Evolutionary conservation across 2,113 vertebrate species (phyloP).

Genomic region (Tenrec ecaudatus): DNA sequence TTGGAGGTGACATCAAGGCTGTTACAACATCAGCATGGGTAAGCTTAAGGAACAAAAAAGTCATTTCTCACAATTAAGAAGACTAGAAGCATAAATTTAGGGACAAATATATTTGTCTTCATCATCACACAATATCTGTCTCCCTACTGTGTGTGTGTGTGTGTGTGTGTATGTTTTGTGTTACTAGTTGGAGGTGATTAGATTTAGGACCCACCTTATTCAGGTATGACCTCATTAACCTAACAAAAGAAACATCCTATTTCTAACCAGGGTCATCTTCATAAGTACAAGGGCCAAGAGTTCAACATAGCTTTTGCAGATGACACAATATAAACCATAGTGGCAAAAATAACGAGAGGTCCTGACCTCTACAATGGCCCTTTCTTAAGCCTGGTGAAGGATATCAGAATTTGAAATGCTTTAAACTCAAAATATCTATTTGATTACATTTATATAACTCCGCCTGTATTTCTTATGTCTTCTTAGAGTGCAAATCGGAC

Average conservation of each 20-base stretch:
- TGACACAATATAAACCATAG: neutral
- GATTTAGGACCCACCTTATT: neutral
- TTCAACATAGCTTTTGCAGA: neutral
- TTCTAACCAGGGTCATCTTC: neutral
- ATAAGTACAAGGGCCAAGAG: neutral
- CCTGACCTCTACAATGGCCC: neutral
- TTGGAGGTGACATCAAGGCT: no score
- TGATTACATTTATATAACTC: conserved; percentile 9
- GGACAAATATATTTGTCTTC: neutral
- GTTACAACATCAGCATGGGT: neutral
- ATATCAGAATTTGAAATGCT: conserved; percentile 17
- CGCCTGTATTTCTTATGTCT: neutral
- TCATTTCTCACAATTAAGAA: neutral
- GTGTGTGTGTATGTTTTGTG: neutral
- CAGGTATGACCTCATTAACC: neutral
- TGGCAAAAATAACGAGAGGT: neutral
- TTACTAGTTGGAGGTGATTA: neutral
- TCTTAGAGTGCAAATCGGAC: neutral
- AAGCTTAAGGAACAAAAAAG: neutral
- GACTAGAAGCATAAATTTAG: neutral
- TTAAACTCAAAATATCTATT: neutral
- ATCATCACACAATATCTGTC: neutral
- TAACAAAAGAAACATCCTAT: neutral
- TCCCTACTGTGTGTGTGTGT: no score
- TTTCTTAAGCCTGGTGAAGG: neutral